A percentile compares a stretch with the other conserved stretches of the same genome.
These are phyloP conservation scores for Hippocampus guttulatus DNA, from an alignment of 2,113 vertebrate genomes.

Conservation along the genomic window DNA sequence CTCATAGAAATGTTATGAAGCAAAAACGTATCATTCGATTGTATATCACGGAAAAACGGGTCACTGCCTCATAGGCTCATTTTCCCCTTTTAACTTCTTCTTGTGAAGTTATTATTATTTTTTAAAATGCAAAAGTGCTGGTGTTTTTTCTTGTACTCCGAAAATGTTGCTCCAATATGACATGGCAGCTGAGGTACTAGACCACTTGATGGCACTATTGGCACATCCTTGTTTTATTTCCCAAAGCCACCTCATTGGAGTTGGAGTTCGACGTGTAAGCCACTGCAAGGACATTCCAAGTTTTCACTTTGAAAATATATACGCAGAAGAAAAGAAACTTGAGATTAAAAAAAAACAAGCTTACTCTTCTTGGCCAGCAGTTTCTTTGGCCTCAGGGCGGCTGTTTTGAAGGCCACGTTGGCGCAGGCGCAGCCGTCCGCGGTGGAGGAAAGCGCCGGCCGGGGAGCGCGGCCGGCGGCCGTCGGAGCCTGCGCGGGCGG, in stretches of 20 bases:
- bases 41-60: too few species aligned
- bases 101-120: too few species aligned
- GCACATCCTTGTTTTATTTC: slow-evolving; percentile 25
- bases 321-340: too few species aligned
- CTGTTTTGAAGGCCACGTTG: slow-evolving; percentile 64
- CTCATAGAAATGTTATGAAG: too few species aligned
- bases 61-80: too few species aligned
- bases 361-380: slow-evolving; percentile 85
- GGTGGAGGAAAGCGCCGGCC: slow-evolving; percentile 60
- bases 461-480: slow-evolving; percentile 75
- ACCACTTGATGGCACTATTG: slow-evolving; percentile 64
- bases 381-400: slow-evolving; percentile 74
- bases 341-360: slow-evolving; percentile 24
- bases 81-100: too few species aligned
- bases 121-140: too few species aligned
- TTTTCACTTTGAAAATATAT: not conserved
- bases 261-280: slow-evolving; percentile 28
- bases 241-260: slow-evolving; percentile 31
- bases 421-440: slow-evolving; percentile 76
- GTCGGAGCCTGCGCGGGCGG: slow-evolving; percentile 69
- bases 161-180: too few species aligned
- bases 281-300: slow-evolving; percentile 41
- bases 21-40: too few species aligned
- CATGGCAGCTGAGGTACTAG: too few species aligned
- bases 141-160: too few species aligned